A percentile compares a stretch with the other conserved stretches of the same genome.
phyloP scores from a whole-genome alignment of 2,888 invertebrate genomes.

The Pelosia muscerda region DNA sequence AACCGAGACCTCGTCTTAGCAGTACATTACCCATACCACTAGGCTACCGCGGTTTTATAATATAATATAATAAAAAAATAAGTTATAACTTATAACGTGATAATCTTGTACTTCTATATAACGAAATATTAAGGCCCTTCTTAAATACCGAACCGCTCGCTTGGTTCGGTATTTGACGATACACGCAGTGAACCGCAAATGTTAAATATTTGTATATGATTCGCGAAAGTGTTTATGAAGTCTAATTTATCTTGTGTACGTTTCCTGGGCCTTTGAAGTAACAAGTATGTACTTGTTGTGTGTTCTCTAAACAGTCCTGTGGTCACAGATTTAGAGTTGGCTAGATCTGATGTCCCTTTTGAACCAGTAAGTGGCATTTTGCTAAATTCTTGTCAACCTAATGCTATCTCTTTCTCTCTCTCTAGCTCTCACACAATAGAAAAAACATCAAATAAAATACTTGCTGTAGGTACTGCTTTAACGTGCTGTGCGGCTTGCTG shows the following conservation, averaged over 20 bases:
- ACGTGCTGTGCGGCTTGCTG: no score
- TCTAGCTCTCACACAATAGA: background rate
- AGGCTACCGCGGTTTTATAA: no score
- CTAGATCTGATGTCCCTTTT: background rate
- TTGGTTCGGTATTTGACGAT: constrained; percentile 12
- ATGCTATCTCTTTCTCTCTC: no score
- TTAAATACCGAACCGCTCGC: background rate
- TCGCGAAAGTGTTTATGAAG: constrained; percentile 49
- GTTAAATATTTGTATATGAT: constrained; percentile 44
- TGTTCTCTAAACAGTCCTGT: constrained; percentile 43
- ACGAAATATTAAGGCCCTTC: no score
- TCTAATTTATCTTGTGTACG: constrained; percentile 37
- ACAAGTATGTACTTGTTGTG: constrained; percentile 33
- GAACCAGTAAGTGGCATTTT: background rate
- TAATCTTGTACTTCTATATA: no score
- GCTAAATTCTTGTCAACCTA: background rate
- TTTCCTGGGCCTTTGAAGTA: constrained; percentile 51
- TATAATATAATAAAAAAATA: no score
- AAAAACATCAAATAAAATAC: background rate
- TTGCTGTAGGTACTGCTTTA: no score
- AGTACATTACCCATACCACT: no score
- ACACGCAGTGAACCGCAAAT: constrained; percentile 18
- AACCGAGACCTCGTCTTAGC: no score
- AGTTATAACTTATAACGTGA: no score
- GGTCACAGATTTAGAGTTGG: background rate